Evolutionary conservation across 2,888 invertebrate genomes (phyloP).

Genomic region (Pachliopta kotzebuea): DNA sequence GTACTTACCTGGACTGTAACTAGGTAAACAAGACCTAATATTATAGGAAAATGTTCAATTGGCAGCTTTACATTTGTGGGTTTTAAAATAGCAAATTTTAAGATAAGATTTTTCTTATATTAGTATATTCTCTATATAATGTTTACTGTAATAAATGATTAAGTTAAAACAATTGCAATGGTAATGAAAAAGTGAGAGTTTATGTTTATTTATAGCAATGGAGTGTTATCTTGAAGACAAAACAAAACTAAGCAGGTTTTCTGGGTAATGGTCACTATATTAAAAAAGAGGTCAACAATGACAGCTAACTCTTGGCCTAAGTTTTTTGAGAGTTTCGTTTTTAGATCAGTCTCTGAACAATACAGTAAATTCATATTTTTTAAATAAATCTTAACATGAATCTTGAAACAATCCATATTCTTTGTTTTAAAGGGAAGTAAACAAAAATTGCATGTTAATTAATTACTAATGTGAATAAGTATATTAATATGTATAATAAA

Average conservation of each 20-base stretch:
- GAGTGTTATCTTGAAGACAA: no score
- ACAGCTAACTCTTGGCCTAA: slow-evolving; percentile 9
- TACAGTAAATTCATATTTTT: neutral
- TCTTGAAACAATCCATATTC: neutral
- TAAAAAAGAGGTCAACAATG: slow-evolving; percentile 13
- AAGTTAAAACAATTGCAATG: no score
- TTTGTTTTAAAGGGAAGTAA: neutral
- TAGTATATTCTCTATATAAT: no score
- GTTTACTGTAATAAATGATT: no score
- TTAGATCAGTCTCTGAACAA: neutral
- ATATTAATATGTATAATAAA: neutral
- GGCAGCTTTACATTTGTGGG: no score
- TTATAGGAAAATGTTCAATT: no score
- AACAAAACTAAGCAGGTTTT: neutral
- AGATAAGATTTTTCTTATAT: no score
- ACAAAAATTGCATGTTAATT: neutral
- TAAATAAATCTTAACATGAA: neutral
- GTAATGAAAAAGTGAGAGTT: no score
- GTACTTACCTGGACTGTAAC: no score
- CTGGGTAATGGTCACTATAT: neutral
- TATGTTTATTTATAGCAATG: no score
- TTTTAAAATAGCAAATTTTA: no score
- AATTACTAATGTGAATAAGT: neutral
- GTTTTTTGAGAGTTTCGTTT: neutral
- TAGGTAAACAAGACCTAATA: no score